Percentiles rank a stretch among this genome's conserved stretches.
phyloP scores from a whole-genome alignment of 2,113 vertebrate genomes.

The Panthera tigris region DNA sequence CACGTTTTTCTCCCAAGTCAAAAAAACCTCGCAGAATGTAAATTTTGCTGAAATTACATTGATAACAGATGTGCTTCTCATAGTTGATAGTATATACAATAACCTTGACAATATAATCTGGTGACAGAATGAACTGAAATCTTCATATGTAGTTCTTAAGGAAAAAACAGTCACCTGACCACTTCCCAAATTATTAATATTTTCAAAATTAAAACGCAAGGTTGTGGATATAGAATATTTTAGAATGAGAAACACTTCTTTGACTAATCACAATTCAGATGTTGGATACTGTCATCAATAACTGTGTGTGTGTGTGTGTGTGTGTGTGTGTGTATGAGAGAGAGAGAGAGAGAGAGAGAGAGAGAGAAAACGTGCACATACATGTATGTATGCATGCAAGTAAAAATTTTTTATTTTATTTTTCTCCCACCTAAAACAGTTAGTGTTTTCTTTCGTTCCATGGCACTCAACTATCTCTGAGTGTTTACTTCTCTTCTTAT shows the following conservation, averaged over 20 bases:
- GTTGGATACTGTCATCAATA: background rate
- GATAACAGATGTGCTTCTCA: background rate
- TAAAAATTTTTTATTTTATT: background rate
- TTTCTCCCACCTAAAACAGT: background rate
- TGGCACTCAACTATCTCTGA: background rate
- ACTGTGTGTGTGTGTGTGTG: background rate
- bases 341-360: too few species aligned
- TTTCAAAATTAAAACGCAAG: slow-evolving; percentile 34
- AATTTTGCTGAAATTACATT: background rate
- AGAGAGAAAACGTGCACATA: background rate
- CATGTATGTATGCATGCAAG: background rate
- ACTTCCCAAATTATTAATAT: slow-evolving; percentile 1
- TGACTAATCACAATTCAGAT: background rate
- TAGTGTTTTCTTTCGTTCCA: background rate
- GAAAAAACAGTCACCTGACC: background rate
- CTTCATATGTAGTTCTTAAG: background rate
- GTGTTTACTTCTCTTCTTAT: background rate
- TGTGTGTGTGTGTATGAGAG: too few species aligned
- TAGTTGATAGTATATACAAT: background rate
- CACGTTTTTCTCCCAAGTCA: background rate
- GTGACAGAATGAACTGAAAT: background rate
- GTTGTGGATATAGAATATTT: background rate
- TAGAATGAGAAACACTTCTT: background rate
- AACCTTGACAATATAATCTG: background rate
- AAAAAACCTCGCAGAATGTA: slow-evolving; percentile 33